A percentile compares a stretch with the other conserved stretches of the same genome.
Conservation (phyloP, 2,797 vertebrate species). For the Gymnothorax javanicus region DNA sequence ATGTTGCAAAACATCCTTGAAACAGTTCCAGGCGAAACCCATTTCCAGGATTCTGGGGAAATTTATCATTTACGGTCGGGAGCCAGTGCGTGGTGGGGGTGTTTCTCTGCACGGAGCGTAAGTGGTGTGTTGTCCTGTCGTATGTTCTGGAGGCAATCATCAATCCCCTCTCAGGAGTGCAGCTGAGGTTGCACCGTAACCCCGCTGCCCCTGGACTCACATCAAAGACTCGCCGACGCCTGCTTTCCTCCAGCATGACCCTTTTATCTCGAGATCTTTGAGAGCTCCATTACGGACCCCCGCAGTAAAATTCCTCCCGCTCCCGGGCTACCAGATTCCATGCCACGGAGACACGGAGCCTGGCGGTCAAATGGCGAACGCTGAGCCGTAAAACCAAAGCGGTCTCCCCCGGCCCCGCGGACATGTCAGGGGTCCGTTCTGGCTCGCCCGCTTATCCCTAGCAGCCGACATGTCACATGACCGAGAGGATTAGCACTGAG, state of each 20-base stretch:
- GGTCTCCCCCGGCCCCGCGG: neutral
- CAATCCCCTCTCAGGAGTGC: neutral
- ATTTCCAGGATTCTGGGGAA: neutral
- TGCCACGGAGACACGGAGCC: neutral
- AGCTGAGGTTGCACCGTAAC: neutral
- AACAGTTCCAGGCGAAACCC: neutral
- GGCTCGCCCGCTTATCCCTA: constrained; percentile 13
- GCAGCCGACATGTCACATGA: neutral
- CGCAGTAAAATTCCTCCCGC: constrained; percentile 11
- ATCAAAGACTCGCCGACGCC: neutral
- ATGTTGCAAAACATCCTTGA: neutral
- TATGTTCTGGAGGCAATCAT: neutral
- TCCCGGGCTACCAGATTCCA: neutral
- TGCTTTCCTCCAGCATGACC: neutral
- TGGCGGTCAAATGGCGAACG: neutral
- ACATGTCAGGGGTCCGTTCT: neutral
- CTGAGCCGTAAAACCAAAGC: neutral
- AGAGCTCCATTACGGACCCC: constrained; percentile 9
- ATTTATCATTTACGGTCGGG: neutral
- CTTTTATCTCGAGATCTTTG: constrained; percentile 20
- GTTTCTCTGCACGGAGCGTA: neutral
- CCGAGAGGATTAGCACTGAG: constrained; percentile 11
- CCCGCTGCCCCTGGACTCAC: neutral
- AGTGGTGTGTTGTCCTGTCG: neutral
- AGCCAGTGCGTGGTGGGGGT: neutral